Base-by-base conservation (phyloP, 2,888 invertebrate species). In the Chrysotoxum bicinctum region DNA sequence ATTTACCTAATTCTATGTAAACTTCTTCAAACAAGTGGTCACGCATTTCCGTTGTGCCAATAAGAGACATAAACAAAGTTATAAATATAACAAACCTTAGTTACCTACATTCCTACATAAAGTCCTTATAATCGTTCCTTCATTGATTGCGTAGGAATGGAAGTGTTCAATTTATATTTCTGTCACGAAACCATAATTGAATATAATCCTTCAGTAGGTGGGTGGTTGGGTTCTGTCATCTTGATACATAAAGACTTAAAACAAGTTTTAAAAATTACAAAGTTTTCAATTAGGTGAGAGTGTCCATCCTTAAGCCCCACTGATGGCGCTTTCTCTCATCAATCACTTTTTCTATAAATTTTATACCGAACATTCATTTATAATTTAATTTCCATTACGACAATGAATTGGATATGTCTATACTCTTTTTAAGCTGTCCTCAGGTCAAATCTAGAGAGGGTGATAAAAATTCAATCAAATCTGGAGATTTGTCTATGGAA, bases 161-260 rank as follows among this genome's bases (percentile, higher is more conserved):
- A 70, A 72, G 45, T 54, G 21, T 58, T 64, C 78, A 64, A 69
- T 62, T 78, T 73, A 64, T 78, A 74, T 78, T 69, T 83, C 30
- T 40, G 74, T 73, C 78, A 78, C 73, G 78, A 73, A 69, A 83
- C 74, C 37, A 56, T 64, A 78, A 74, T 83, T 83, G 78, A 69
- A 60, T 70, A 48, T 21, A 50, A 2, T 40, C 64, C n/a, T 12
- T 19, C 19, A 40, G 37, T 3, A 43, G 54, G 30, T 43, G 26
- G 66, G 12, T 6, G 26, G 26, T 26, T 19, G 43, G 23, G 7
- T 3, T 62, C 19, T 10, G 10, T 37, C 21, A 12, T 35, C 21
- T 14, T 58, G n/a, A 16, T 10, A 26, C 50, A 30, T 1, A 56
- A 23, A n/a, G 26, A 62, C n/a, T 21, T 19, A 37, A 26, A 68